Evolutionary conservation across 2,113 vertebrate species (phyloP).

Genomic region (Neolamprologus devosi): DNA sequence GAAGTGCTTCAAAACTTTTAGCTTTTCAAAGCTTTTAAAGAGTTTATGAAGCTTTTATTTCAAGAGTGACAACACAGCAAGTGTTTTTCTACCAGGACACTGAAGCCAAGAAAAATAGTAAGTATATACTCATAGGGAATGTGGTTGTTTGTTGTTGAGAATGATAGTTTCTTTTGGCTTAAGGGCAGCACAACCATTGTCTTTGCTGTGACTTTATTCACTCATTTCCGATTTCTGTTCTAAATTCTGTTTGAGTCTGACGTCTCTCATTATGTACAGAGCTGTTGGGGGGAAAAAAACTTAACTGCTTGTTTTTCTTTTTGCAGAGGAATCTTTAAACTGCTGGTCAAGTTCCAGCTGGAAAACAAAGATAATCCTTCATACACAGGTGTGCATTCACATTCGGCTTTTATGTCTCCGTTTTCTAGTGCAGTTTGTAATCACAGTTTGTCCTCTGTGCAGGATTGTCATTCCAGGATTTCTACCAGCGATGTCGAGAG

Average conservation of each 20-base stretch:
- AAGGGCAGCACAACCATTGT: not conserved
- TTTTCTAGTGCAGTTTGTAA: not conserved
- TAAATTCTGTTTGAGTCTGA: not conserved
- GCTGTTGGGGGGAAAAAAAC: rapidly evolving
- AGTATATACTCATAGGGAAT: not conserved
- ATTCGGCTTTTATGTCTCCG: rapidly evolving
- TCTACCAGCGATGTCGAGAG: conserved; percentile 96
- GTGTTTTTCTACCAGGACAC: not conserved
- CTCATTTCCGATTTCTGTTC: not conserved
- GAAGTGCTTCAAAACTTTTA: not conserved
- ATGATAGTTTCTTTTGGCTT: not conserved
- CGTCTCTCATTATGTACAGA: not conserved
- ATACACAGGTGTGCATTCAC: conserved; percentile 69
- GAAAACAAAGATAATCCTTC: conserved; percentile 90
- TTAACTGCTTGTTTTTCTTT: not conserved
- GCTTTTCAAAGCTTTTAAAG: not conserved
- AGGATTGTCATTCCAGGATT: conserved; percentile 98
- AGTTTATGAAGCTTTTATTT: not conserved
- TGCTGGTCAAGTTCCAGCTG: conserved; percentile 88
- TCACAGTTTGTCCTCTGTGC: not conserved
- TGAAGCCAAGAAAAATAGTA: not conserved
- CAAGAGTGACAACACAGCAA: not conserved
- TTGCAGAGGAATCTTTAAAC: conserved; percentile 88
- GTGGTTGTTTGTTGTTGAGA: not conserved
- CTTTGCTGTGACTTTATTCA: not conserved